Conservation (phyloP, 2,888 invertebrate species). For the Eupsilia transversa region DNA sequence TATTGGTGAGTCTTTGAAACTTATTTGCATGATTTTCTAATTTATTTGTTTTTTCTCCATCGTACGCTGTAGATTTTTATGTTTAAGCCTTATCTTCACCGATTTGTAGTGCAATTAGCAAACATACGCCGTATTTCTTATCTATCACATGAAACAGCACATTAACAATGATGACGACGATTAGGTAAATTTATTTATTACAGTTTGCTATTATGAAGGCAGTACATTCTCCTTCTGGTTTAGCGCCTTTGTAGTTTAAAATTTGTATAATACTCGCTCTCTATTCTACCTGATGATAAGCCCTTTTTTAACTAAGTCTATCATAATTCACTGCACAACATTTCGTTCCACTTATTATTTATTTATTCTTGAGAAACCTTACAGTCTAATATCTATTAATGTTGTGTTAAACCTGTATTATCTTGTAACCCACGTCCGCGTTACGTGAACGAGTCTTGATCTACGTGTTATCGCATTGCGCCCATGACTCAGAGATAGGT, state of each 20-base stretch:
- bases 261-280: not conserved
- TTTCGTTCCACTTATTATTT: not conserved
- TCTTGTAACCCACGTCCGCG: not conserved
- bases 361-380: too few species aligned
- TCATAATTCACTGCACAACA: not conserved
- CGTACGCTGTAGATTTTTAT: constrained; percentile 4
- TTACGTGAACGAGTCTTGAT: not conserved
- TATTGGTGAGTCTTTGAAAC: constrained; percentile 53
- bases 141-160: constrained; percentile 5
- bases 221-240: not conserved
- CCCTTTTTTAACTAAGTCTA: not conserved
- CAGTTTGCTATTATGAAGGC: not conserved
- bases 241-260: not conserved
- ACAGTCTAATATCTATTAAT: not conserved
- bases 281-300: not conserved
- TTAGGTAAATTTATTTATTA: not conserved
- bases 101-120: constrained; percentile 43
- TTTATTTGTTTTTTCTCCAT: constrained; percentile 9
- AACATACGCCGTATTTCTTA: constrained; percentile 19
- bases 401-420: not conserved
- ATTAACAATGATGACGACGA: not conserved
- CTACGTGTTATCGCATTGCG: constrained; percentile 24
- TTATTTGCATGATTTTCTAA: constrained; percentile 15
- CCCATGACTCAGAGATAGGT: not conserved
- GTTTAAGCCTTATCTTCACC: constrained; percentile 7